phyloP scores from a whole-genome alignment of 1,140 invertebrate species.

The Eufriesea mexicana region DNA sequence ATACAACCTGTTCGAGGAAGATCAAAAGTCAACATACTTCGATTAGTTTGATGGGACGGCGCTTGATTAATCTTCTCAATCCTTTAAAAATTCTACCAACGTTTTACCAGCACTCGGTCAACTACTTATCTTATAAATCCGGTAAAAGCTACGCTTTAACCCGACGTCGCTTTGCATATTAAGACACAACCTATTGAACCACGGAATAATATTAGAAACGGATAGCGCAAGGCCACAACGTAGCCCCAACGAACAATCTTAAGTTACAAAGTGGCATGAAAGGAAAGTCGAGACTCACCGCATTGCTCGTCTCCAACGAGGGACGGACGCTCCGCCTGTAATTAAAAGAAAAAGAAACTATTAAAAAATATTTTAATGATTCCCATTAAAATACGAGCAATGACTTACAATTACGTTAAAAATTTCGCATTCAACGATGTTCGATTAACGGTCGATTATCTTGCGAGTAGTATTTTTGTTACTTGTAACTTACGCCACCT shows the following conservation, averaged over 20 bases:
- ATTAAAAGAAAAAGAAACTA: constrained; percentile 42
- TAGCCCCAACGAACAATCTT: constrained; percentile 11
- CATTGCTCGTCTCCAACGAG: constrained; percentile 47
- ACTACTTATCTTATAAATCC: not conserved
- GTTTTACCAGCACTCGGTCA: not conserved
- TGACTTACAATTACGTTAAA: no score
- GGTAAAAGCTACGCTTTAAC: not conserved
- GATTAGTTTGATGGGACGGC: not conserved
- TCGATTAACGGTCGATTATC: not conserved
- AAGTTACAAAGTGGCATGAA: constrained; percentile 20
- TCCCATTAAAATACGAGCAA: not conserved
- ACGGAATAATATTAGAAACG: not conserved
- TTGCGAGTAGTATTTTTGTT: not conserved
- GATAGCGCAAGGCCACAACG: not conserved
- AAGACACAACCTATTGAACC: not conserved
- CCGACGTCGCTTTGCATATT: not conserved
- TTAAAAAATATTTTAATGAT: no score
- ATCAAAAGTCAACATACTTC: not conserved
- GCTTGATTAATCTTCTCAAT: not conserved
- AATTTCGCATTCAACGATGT: not conserved
- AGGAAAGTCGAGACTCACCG: constrained; percentile 54
- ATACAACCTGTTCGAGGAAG: not conserved
- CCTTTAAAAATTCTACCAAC: not conserved
- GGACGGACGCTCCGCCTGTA: constrained; percentile 50
- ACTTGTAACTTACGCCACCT: not conserved